phyloP scores from a whole-genome alignment of 2,113 vertebrate genomes.

The Motacilla tschutschensis region DNA sequence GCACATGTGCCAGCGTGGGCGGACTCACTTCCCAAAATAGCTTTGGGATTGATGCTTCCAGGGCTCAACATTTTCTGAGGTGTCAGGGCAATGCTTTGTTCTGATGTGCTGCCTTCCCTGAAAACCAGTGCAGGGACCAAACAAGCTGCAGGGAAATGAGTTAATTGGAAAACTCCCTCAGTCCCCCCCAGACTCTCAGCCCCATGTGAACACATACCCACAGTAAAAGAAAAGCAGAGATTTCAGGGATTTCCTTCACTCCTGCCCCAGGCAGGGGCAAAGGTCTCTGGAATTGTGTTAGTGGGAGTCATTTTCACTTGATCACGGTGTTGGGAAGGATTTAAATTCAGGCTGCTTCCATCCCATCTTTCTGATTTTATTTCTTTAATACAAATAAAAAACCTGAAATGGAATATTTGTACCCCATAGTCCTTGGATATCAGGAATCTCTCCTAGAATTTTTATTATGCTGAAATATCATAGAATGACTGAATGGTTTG shows the following conservation, averaged over 20 bases:
- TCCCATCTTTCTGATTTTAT: background rate
- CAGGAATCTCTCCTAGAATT: background rate
- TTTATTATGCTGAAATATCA: background rate
- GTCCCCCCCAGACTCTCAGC: background rate
- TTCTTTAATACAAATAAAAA: background rate
- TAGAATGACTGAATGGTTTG: background rate
- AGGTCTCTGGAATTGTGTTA: background rate
- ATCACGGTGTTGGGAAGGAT: background rate
- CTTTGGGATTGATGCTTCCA: background rate
- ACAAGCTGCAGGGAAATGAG: background rate
- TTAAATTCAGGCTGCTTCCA: background rate
- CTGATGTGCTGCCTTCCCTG: accelerated
- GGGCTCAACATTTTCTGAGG: background rate
- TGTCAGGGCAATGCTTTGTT: background rate
- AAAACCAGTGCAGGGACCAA: background rate
- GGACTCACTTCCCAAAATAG: background rate
- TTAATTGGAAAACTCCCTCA: background rate
- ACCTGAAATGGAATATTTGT: background rate
- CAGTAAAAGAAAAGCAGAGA: background rate
- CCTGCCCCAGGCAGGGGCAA: background rate
- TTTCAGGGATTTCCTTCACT: background rate
- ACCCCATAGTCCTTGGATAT: too few relatives aligned
- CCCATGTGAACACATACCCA: accelerated
- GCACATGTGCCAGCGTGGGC: accelerated
- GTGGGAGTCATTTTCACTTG: background rate